A percentile compares a stretch with the other conserved stretches of the same genome.
Conservation (phyloP, 2,888 invertebrate genomes). For the Metopia argyrocephala region DNA sequence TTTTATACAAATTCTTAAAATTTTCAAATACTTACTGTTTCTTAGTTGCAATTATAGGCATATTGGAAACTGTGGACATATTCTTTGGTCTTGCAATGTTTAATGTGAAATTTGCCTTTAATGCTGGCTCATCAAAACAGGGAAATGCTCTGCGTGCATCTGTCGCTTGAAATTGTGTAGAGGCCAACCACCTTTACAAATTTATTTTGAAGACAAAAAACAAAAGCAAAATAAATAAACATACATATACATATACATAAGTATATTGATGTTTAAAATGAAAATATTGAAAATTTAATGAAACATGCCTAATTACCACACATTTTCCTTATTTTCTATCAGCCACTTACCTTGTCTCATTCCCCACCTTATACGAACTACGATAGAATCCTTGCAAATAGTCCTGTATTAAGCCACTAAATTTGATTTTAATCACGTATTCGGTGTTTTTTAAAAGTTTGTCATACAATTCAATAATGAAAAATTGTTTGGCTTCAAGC, state of each 20-base stretch:
- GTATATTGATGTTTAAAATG: slow-evolving; percentile 10
- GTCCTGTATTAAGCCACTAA: slow-evolving; percentile 86
- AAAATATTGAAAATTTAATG: neutral
- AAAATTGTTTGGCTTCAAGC: slow-evolving; percentile 84
- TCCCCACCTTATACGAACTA: slow-evolving; percentile 86
- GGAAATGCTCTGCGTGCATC: slow-evolving; percentile 91
- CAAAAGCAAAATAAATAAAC: slow-evolving; percentile 5
- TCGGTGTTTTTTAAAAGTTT: slow-evolving; percentile 81
- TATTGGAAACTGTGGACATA: slow-evolving; percentile 89
- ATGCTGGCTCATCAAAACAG: slow-evolving; percentile 91
- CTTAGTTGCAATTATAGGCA: slow-evolving; percentile 80
- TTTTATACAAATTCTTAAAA: too few species aligned
- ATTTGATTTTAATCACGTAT: slow-evolving; percentile 85
- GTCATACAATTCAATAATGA: slow-evolving; percentile 83
- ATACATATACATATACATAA: neutral
- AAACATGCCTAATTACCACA: neutral
- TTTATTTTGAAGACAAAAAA: neutral
- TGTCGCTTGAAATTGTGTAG: slow-evolving; percentile 90
- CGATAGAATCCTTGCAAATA: slow-evolving; percentile 89
- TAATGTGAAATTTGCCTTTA: slow-evolving; percentile 89
- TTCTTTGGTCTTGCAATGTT: slow-evolving; percentile 85
- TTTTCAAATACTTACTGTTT: slow-evolving; percentile 75
- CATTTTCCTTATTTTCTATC: neutral
- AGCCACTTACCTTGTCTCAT: slow-evolving; percentile 83
- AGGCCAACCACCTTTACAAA: slow-evolving; percentile 86